phyloP scores from a whole-genome alignment of 2,888 invertebrate genomes.

The Scaptodrosophila latifasciaeformis region DNA sequence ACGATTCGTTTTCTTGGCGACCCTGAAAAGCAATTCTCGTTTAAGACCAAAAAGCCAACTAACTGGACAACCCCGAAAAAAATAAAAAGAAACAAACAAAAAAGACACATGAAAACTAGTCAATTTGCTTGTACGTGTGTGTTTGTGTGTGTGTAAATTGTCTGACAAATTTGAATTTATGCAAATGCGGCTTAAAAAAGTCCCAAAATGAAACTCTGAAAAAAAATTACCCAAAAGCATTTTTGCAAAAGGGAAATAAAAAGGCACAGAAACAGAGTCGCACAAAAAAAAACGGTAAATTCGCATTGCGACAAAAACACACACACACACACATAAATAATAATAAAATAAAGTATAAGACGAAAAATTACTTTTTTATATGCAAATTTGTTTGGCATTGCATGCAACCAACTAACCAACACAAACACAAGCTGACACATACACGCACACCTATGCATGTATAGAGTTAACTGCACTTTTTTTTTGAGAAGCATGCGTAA shows the following conservation, averaged over 20 bases:
- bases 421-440: too few species aligned
- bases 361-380: constrained; percentile 1
- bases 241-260: too few species aligned
- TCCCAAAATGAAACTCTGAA: too few species aligned
- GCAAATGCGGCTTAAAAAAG: too few species aligned
- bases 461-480: background rate
- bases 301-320: too few species aligned
- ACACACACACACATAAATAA: too few species aligned
- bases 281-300: background rate
- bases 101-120: background rate
- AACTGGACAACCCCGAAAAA: constrained; percentile 10
- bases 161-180: too few species aligned
- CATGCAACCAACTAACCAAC: too few species aligned
- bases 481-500: background rate
- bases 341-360: too few species aligned
- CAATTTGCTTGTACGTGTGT: too few species aligned
- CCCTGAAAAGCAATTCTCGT: constrained; percentile 57
- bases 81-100: background rate
- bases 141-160: too few species aligned
- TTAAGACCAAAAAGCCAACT: constrained; percentile 21
- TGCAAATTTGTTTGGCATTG: constrained; percentile 1
- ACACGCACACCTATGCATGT: background rate
- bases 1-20: constrained; percentile 38
- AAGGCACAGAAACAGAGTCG: background rate
- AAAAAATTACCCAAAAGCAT: too few species aligned